These are phyloP conservation scores for Mythimna impura DNA, from an alignment of 2,888 invertebrate genomes.

Conservation along the genomic window DNA sequence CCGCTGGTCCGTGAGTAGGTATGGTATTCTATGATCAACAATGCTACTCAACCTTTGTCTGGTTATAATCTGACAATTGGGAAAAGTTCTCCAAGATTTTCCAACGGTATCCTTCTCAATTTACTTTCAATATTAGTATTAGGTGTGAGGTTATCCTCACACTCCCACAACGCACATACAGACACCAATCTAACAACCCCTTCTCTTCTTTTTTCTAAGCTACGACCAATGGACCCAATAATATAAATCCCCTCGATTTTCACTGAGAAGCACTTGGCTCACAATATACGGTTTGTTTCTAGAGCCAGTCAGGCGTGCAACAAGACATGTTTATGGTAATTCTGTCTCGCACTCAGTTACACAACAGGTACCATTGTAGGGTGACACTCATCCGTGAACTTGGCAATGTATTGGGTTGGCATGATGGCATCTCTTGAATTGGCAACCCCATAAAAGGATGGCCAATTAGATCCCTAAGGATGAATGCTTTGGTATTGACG, in stretches of 20 bases:
- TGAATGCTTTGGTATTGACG: not conserved
- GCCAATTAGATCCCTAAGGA: not conserved
- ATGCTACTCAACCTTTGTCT: no score
- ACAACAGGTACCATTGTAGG: conserved; percentile 57
- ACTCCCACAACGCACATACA: not conserved
- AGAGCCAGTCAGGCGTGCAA: conserved; percentile 41
- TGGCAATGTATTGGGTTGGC: not conserved
- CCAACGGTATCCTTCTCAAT: not conserved
- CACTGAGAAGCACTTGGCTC: conserved; percentile 17
- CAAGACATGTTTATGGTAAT: conserved; percentile 61
- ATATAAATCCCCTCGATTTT: conserved; percentile 24
- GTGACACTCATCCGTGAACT: conserved; percentile 21
- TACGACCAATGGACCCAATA: conserved; percentile 13
- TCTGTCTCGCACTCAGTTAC: conserved; percentile 35
- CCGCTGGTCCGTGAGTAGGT: no score
- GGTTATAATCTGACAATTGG: no score
- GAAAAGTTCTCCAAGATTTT: no score
- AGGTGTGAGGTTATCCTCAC: not conserved
- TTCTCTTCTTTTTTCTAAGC: not conserved
- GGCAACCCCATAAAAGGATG: not conserved
- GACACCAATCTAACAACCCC: not conserved
- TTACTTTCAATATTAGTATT: not conserved
- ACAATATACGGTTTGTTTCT: conserved; percentile 30
- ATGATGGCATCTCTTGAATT: conserved; percentile 4
- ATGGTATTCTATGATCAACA: no score